Evolutionary conservation across 2,797 vertebrate species (phyloP).

Genomic region (Gymnodraco acuticeps): DNA sequence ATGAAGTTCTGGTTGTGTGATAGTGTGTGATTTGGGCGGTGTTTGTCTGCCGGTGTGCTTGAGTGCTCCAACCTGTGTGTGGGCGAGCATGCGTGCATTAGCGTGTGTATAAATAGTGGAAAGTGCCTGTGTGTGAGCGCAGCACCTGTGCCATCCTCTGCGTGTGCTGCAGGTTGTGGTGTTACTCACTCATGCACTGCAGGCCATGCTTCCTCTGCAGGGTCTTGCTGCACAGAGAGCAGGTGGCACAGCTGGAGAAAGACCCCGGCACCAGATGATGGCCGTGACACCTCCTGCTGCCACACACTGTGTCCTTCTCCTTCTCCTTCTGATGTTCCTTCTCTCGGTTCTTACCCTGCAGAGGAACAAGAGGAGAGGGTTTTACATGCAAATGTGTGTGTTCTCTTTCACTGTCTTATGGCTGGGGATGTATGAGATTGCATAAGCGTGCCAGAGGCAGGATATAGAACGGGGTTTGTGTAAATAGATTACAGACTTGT

Average conservation of each 20-base stretch:
- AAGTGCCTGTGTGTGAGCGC: slow-evolving; percentile 18
- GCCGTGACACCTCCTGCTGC: slow-evolving; percentile 73
- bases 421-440: neutral
- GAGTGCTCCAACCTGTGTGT: too few relatives aligned
- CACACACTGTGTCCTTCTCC: slow-evolving; percentile 76
- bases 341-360: slow-evolving; percentile 93
- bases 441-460: slow-evolving; percentile 25
- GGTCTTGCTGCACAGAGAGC: slow-evolving; percentile 91
- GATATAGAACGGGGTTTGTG: slow-evolving; percentile 36
- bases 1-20: too few relatives aligned
- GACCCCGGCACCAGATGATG: slow-evolving; percentile 88
- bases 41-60: too few relatives aligned
- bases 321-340: slow-evolving; percentile 88
- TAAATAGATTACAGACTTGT: slow-evolving; percentile 48
- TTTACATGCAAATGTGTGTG: slow-evolving; percentile 26
- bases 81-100: slow-evolving; percentile 26
- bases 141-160: slow-evolving; percentile 29
- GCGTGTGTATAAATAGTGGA: slow-evolving; percentile 25
- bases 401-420: neutral
- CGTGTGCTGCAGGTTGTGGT: slow-evolving; percentile 17
- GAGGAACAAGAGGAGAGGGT: slow-evolving; percentile 43
- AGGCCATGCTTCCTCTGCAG: slow-evolving; percentile 90
- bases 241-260: slow-evolving; percentile 89
- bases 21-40: too few relatives aligned
- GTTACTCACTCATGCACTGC: slow-evolving; percentile 94